These are phyloP conservation scores for Cecidostiba fungosa DNA, from an alignment of 2,888 invertebrate genomes.

Conservation along the genomic window DNA sequence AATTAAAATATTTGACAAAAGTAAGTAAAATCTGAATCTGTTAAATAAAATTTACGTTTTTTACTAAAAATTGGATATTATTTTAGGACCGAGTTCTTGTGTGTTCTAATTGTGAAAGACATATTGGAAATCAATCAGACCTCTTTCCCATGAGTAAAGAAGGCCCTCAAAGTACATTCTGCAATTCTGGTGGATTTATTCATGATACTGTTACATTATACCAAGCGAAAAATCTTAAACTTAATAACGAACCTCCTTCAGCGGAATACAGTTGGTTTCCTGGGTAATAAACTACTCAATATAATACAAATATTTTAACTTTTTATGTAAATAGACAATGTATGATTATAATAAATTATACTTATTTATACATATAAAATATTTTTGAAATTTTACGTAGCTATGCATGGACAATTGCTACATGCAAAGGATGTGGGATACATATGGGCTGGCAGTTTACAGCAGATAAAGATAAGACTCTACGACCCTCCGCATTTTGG, in stretches of 20 bases:
- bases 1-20: slow-evolving; percentile 81
- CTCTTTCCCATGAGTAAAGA: slow-evolving; percentile 91
- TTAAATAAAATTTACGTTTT: slow-evolving; percentile 51
- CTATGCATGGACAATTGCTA: slow-evolving; percentile 90
- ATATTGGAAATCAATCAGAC: slow-evolving; percentile 85
- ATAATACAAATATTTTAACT: neutral
- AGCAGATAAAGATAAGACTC: slow-evolving; percentile 81
- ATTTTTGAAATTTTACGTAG: slow-evolving; percentile 77
- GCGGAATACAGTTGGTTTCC: slow-evolving; percentile 93
- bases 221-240: slow-evolving; percentile 81
- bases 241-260: slow-evolving; percentile 83
- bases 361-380: neutral
- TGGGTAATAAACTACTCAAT: slow-evolving; percentile 81
- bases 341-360: neutral
- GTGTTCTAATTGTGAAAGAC: slow-evolving; percentile 80
- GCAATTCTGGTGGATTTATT: slow-evolving; percentile 89
- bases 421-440: slow-evolving; percentile 85
- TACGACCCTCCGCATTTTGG: slow-evolving; percentile 87
- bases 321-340: neutral
- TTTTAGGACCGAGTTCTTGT: slow-evolving; percentile 78
- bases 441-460: slow-evolving; percentile 93
- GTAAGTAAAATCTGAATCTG: slow-evolving; percentile 71
- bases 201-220: slow-evolving; percentile 90
- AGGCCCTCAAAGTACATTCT: slow-evolving; percentile 90
- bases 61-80: slow-evolving; percentile 7